Evolutionary conservation across 2,113 vertebrate species (phyloP).

Genomic region (Cyprinodon brontotheroides): DNA sequence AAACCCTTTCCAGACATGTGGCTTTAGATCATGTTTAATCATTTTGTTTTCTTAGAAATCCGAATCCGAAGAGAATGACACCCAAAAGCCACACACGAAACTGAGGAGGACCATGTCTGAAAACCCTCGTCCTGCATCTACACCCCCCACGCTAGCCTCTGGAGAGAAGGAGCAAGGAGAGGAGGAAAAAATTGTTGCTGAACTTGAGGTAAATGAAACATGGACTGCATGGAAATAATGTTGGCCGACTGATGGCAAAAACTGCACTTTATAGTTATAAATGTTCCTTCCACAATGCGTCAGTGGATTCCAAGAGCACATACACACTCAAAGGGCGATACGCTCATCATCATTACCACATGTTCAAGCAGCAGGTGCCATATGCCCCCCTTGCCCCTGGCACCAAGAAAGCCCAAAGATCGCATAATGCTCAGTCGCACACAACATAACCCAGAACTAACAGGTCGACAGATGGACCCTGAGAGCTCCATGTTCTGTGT

Average conservation of each 20-base stretch:
- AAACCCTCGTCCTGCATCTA: constrained; percentile 91
- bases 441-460: constrained; percentile 66
- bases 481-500: constrained; percentile 43
- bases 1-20: background rate
- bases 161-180: constrained; percentile 87
- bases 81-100: constrained; percentile 91
- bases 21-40: background rate
- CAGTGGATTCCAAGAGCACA: constrained; percentile 15
- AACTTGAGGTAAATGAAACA: constrained; percentile 85
- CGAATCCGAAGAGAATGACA: constrained; percentile 90
- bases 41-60: constrained; percentile 80
- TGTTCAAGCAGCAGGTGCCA: constrained; percentile 75
- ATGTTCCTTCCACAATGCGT: constrained; percentile 28
- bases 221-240: background rate
- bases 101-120: constrained; percentile 89
- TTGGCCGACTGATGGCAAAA: constrained; percentile 24
- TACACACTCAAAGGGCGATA: constrained; percentile 16
- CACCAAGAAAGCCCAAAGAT: constrained; percentile 59
- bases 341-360: constrained; percentile 57
- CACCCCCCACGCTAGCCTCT: constrained; percentile 88
- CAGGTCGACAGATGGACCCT: constrained; percentile 70
- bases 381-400: constrained; percentile 62
- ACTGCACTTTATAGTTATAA: constrained; percentile 19
- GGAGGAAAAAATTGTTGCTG: constrained; percentile 87
- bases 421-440: constrained; percentile 66